A percentile compares a stretch with the other conserved stretches of the same genome.
These are phyloP conservation scores for Corapipo altera DNA, from an alignment of 2,113 vertebrate species.

Conservation along the genomic window DNA sequence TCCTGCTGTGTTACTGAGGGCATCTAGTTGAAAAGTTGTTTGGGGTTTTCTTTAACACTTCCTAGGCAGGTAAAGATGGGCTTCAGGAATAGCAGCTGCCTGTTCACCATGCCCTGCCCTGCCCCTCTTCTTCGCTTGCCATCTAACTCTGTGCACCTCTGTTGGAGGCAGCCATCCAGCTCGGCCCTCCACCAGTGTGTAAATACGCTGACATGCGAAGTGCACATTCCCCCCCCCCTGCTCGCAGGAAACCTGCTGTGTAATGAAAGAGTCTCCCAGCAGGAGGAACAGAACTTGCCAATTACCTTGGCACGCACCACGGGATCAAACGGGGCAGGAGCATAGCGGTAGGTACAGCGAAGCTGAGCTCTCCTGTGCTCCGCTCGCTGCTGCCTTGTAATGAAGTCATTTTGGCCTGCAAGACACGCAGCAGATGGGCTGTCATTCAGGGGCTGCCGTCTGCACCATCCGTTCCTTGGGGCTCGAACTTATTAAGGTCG, in stretches of 20 bases:
- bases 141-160: not conserved
- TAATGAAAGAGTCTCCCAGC: not conserved
- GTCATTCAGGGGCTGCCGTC: not conserved
- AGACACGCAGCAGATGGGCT: conserved; percentile 27
- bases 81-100: not conserved
- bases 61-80: not conserved
- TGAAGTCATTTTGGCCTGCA: conserved; percentile 20
- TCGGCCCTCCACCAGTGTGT: not conserved
- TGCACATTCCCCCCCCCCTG: accelerated
- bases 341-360: not conserved
- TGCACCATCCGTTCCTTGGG: not conserved
- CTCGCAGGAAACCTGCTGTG: not conserved
- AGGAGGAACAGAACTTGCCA: not conserved
- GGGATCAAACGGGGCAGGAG: not conserved
- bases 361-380: not conserved
- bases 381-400: not conserved
- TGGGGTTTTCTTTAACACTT: not conserved
- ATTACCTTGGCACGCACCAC: not conserved
- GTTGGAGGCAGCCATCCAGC: not conserved
- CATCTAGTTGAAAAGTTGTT: not conserved
- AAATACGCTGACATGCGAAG: not conserved
- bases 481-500: not conserved
- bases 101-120: not conserved
- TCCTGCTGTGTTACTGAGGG: not conserved
- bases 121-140: not conserved